Conservation (phyloP, 2,888 invertebrate genomes). For the Amaurobius ferox region DNA sequence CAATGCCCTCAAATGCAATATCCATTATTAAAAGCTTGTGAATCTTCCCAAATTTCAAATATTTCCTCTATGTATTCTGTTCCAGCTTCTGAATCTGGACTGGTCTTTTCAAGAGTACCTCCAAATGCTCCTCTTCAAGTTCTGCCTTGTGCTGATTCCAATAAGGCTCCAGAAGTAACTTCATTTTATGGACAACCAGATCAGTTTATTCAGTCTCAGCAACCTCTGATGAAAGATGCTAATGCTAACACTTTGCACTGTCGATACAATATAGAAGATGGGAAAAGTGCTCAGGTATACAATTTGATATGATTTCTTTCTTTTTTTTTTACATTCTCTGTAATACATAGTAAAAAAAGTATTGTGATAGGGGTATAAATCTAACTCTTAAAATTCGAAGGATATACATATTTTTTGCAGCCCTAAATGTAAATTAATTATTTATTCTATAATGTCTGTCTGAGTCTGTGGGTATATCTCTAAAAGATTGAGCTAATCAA, state of each 20-base stretch:
- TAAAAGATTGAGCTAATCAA: too few species aligned
- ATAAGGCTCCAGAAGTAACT: constrained; percentile 9
- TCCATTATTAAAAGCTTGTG: background rate
- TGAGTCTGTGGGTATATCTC: too few species aligned
- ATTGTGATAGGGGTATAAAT: too few species aligned
- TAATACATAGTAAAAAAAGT: too few species aligned
- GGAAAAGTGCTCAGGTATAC: constrained; percentile 23
- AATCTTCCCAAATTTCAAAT: background rate
- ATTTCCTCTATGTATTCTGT: background rate
- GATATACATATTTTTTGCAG: too few species aligned
- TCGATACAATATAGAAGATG: constrained; percentile 22
- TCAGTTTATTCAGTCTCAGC: constrained; percentile 28
- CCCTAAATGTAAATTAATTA: too few species aligned
- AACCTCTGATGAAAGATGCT: constrained; percentile 44
- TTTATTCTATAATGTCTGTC: too few species aligned
- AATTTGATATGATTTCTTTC: background rate
- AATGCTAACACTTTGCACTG: constrained; percentile 56
- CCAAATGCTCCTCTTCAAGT: background rate
- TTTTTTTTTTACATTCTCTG: too few species aligned
- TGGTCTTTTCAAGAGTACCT: constrained; percentile 2
- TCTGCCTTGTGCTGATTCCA: constrained; percentile 6
- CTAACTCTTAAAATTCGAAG: too few species aligned
- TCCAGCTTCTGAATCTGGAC: background rate
- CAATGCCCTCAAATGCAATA: background rate
- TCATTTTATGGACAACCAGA: constrained; percentile 1